Evolutionary conservation across 2,113 vertebrate genomes (phyloP).

Genomic region (Lichenostomus cassidix): DNA sequence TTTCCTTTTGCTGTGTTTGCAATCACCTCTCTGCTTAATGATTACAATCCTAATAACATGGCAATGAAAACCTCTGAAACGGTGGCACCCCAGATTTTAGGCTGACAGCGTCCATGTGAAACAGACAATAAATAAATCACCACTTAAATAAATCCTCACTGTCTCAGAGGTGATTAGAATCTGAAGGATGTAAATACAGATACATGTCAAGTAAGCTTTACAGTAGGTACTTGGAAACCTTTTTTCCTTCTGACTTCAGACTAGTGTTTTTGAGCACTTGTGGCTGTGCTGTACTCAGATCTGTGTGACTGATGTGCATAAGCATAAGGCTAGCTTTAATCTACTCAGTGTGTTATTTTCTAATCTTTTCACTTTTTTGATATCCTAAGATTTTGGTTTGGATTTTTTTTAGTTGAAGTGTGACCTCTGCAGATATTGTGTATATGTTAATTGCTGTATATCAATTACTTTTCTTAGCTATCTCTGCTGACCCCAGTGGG

Average conservation of each 20-base stretch:
- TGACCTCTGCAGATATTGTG: background rate
- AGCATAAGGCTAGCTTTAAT: background rate
- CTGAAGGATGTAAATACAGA: background rate
- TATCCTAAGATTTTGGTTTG: background rate
- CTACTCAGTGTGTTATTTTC: background rate
- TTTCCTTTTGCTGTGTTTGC: background rate
- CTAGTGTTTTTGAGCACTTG: background rate
- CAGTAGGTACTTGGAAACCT: background rate
- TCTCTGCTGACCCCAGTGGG: background rate
- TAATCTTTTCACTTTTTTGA: background rate
- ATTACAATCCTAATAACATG: background rate
- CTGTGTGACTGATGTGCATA: background rate
- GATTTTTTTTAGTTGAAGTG: background rate
- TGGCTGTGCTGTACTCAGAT: background rate
- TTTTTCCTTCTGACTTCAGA: background rate
- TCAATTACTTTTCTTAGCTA: background rate
- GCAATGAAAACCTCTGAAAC: background rate
- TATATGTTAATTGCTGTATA: background rate
- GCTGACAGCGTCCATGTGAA: background rate
- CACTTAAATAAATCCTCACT: background rate
- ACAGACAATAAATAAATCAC: background rate
- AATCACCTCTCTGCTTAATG: background rate
- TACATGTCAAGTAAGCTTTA: background rate
- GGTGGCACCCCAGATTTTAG: background rate
- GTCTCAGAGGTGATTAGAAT: background rate